phyloP scores from a whole-genome alignment of 2,113 vertebrate genomes.

The Mustela nigripes region DNA sequence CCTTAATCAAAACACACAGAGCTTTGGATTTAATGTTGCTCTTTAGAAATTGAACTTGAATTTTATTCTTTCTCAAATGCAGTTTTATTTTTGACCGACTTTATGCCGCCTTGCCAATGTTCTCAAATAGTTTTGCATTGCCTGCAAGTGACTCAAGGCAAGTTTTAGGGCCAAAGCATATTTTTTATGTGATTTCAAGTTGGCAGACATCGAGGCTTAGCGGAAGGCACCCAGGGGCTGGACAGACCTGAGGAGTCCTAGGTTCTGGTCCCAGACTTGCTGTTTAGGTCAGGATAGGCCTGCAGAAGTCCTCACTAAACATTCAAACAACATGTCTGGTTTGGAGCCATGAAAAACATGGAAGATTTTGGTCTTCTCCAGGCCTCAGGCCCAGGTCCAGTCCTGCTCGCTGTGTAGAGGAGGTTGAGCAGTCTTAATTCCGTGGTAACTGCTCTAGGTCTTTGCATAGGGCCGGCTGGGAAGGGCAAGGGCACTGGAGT shows the following conservation, averaged over 20 bases:
- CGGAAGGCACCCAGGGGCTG: neutral
- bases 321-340: neutral
- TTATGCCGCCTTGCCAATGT: neutral
- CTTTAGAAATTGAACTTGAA: constrained; percentile 19
- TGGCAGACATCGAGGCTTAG: constrained; percentile 4
- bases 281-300: neutral
- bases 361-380: neutral
- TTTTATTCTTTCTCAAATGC: constrained; percentile 58
- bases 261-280: neutral
- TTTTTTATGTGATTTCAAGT: constrained; percentile 51
- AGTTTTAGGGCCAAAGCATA: constrained; percentile 38
- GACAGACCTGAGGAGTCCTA: neutral
- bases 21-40: neutral
- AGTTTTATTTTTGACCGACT: constrained; percentile 54
- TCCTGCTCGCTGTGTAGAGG: neutral
- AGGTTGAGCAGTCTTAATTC: neutral
- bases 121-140: constrained; percentile 50
- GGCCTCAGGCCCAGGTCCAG: neutral
- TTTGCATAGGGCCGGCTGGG: neutral
- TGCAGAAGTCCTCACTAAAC: neutral
- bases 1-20: neutral
- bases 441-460: neutral
- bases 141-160: constrained; percentile 58
- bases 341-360: neutral
- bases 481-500: neutral